phyloP scores from a whole-genome alignment of 1,140 invertebrate species.

The Marisa cornuarietis region DNA sequence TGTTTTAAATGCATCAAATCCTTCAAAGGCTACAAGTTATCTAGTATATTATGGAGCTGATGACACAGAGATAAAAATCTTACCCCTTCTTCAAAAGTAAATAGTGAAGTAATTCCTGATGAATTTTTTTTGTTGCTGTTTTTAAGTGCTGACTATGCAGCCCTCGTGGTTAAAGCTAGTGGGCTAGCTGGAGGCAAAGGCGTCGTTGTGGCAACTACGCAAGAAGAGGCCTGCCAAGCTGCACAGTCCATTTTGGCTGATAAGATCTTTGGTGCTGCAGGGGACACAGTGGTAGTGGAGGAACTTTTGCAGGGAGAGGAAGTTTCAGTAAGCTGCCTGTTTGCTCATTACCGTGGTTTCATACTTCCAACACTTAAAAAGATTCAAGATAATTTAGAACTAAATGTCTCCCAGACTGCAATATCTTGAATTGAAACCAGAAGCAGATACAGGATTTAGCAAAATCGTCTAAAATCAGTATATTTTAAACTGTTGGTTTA shows the following conservation, averaged over 20 bases:
- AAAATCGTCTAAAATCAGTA: no score
- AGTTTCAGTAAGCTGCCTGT: constrained; percentile 79
- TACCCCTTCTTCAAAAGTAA: background rate
- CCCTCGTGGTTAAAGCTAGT: constrained; percentile 92
- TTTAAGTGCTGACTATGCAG: constrained; percentile 74
- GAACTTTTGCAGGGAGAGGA: constrained; percentile 92
- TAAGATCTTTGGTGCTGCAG: constrained; percentile 81
- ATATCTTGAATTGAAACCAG: no score
- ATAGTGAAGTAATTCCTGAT: background rate
- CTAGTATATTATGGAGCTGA: background rate
- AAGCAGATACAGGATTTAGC: no score
- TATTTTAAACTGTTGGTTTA: no score
- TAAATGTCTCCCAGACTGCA: no score
- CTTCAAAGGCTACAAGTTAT: no score
- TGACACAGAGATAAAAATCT: background rate
- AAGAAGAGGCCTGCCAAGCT: constrained; percentile 81
- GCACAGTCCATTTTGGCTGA: constrained; percentile 80
- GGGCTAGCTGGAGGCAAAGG: constrained; percentile 97
- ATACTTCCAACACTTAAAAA: no score
- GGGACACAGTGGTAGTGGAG: constrained; percentile 87
- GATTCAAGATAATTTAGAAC: no score
- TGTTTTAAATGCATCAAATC: no score
- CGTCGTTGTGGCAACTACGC: constrained; percentile 84
- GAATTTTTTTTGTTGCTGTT: constrained; percentile 18
- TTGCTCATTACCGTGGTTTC: background rate